These are phyloP conservation scores for Drosophila burlai DNA, from an alignment of 1,140 invertebrate genomes.

Conservation along the genomic window DNA sequence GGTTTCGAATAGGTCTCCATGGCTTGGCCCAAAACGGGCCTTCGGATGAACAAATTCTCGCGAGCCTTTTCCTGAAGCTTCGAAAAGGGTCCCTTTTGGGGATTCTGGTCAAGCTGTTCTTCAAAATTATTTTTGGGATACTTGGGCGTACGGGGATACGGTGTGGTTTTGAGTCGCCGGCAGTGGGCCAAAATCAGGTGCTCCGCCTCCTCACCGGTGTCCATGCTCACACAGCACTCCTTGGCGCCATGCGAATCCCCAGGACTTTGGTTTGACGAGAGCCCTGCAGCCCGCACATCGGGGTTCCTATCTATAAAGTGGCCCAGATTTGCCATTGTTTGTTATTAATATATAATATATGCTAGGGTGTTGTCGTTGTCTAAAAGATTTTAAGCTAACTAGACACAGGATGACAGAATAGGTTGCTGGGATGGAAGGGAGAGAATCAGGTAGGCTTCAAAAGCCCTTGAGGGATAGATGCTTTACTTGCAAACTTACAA, in stretches of 20 bases:
- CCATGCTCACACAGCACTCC: not conserved
- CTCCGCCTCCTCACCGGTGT: constrained; percentile 11
- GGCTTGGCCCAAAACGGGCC: constrained; percentile 46
- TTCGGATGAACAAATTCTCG: constrained; percentile 46
- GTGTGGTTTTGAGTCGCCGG: not conserved
- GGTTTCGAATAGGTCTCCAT: constrained; percentile 65
- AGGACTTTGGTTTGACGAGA: not conserved
- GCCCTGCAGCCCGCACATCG: constrained; percentile 15
- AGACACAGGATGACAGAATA: not conserved
- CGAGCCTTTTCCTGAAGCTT: constrained; percentile 1
- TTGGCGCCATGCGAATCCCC: not conserved
- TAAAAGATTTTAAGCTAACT: not conserved
- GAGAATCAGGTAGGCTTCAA: not conserved
- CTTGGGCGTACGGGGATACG: constrained; percentile 2
- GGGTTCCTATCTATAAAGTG: constrained; percentile 24
- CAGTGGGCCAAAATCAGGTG: constrained; percentile 9
- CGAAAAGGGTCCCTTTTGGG: not conserved
- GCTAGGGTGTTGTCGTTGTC: not conserved
- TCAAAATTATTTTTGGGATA: not conserved
- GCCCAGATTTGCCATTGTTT: constrained; percentile 17
- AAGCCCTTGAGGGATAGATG: no score
- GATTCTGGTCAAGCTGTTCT: not conserved
- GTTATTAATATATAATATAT: accelerated
- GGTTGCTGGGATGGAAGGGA: not conserved
- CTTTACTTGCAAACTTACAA: not conserved